Conservation (phyloP, 2,797 vertebrate species). For the Microtus californicus region DNA sequence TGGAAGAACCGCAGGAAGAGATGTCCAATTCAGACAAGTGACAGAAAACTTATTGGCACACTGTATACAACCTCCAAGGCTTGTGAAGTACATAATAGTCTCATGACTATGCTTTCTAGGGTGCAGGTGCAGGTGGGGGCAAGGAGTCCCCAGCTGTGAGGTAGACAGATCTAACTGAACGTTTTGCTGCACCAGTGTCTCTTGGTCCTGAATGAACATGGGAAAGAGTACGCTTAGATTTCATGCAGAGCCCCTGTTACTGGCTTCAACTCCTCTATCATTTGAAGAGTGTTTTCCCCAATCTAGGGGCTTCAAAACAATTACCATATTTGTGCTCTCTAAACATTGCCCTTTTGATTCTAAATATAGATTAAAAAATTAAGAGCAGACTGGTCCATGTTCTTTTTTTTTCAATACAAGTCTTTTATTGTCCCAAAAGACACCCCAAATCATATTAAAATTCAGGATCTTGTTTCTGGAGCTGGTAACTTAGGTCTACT, state of each 20-base stretch:
- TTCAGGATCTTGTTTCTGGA: too few species aligned
- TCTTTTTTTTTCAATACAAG: too few species aligned
- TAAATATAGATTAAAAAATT: slow-evolving; percentile 64
- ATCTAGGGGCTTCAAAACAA: not conserved
- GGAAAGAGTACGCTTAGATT: not conserved
- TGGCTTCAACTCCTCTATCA: not conserved
- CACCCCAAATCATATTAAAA: too few species aligned
- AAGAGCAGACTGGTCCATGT: slow-evolving; percentile 14
- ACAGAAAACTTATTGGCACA: not conserved
- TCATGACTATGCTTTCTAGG: not conserved
- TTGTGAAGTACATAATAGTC: not conserved
- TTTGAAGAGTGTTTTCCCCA: not conserved
- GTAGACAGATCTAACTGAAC: not conserved
- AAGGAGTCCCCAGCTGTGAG: not conserved
- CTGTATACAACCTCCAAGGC: not conserved
- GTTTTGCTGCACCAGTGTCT: not conserved
- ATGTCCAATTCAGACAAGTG: not conserved
- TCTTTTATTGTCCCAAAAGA: too few species aligned
- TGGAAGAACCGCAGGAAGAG: not conserved
- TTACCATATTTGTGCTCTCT: slow-evolving; percentile 28
- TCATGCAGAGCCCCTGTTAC: not conserved
- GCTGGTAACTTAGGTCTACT: too few species aligned
- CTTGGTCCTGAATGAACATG: not conserved
- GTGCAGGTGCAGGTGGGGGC: too few species aligned
- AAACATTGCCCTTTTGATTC: not conserved